phyloP scores from a whole-genome alignment of 2,797 vertebrate genomes.

The Heliangelus exortis region DNA sequence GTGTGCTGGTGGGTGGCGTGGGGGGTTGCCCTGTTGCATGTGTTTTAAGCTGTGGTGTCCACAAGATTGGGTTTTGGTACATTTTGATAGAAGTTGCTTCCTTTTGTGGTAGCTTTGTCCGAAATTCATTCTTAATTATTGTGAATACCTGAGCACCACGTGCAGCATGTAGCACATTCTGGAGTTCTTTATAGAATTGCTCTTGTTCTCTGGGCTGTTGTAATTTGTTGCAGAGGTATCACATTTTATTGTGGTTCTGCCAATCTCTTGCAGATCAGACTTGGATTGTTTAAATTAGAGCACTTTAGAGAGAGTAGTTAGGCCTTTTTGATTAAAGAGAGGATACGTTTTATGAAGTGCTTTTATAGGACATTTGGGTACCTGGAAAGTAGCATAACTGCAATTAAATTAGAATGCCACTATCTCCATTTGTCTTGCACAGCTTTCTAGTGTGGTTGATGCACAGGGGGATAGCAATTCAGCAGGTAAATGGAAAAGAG shows the following conservation, averaged over 20 bases:
- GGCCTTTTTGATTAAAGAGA: background rate
- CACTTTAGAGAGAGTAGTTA: background rate
- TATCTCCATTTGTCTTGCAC: background rate
- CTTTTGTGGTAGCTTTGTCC: background rate
- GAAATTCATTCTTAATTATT: background rate
- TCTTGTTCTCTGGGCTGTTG: constrained; percentile 16
- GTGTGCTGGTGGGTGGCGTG: background rate
- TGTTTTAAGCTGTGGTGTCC: background rate
- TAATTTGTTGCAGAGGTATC: constrained; percentile 32
- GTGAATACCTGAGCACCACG: background rate
- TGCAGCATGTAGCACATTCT: background rate
- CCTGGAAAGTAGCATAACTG: background rate
- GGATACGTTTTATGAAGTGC: background rate
- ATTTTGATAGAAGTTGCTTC: background rate
- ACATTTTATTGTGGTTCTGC: constrained; percentile 25
- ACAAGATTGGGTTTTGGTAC: background rate
- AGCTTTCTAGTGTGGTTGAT: background rate
- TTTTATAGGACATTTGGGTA: background rate
- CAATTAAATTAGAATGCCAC: background rate
- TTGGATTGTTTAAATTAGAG: background rate
- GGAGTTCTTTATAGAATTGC: background rate
- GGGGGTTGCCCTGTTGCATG: background rate
- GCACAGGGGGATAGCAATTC: background rate
- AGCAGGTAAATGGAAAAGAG: background rate
- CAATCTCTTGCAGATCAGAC: background rate